Conservation (phyloP, 92 coral and sea anemone species). For the Virgularia gustaviana region DNA sequence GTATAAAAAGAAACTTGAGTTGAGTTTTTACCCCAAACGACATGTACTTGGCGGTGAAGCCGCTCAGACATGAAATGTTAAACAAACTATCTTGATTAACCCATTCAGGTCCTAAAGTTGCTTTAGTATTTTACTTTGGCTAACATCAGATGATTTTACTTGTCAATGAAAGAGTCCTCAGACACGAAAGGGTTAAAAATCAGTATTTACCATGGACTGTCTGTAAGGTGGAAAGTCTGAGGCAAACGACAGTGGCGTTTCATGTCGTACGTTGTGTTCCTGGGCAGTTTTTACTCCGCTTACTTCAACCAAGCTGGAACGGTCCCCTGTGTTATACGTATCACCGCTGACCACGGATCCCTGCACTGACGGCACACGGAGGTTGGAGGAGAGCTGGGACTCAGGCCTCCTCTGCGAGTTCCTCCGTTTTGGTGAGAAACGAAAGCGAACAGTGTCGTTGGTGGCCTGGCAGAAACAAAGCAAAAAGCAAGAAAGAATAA, state of each 20-base stretch:
- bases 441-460: conserved; percentile 52
- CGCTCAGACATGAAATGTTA: no score
- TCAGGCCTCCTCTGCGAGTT: conserved; percentile 57
- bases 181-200: no score
- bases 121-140: no score
- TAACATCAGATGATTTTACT: no score
- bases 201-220: conserved; percentile 7
- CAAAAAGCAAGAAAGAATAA: not conserved
- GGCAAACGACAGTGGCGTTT: not conserved
- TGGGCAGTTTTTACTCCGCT: not conserved
- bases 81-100: no score
- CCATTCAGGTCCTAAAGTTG: no score
- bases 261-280: not conserved
- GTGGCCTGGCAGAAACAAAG: not conserved
- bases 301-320: not conserved
- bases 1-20: no score
- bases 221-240: conserved; percentile 32
- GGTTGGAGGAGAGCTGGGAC: conserved; percentile 60
- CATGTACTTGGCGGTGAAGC: no score
- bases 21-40: no score
- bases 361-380: conserved; percentile 31
- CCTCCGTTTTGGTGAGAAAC: conserved; percentile 67
- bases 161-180: no score
- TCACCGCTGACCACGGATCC: conserved; percentile 41
- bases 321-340: conserved; percentile 53